A percentile compares a stretch with the other conserved stretches of the same genome.
phyloP scores from a whole-genome alignment of 2,113 vertebrate genomes.

The Hyperopisus bebe region DNA sequence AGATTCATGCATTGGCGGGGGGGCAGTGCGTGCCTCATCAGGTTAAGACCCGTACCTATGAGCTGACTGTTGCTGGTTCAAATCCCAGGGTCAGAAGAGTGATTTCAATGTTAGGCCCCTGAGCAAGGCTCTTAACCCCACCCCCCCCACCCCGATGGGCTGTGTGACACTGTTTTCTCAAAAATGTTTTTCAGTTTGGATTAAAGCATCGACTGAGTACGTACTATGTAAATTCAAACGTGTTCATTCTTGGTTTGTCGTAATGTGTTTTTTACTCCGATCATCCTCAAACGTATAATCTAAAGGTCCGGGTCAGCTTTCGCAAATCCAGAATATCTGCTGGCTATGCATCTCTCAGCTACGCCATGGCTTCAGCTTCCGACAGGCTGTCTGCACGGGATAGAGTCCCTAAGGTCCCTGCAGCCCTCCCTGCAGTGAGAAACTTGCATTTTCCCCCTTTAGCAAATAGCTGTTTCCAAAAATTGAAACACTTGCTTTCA shows the following conservation, averaged over 20 bases:
- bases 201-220: neutral
- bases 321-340: constrained; percentile 20
- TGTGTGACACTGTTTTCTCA: neutral
- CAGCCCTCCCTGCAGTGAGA: neutral
- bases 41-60: neutral
- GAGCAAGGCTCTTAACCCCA: neutral
- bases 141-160: neutral
- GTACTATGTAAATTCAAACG: neutral
- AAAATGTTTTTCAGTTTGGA: neutral
- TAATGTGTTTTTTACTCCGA: neutral
- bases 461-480: constrained; percentile 32
- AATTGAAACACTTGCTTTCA: constrained; percentile 42
- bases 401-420: constrained; percentile 30
- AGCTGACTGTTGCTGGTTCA: neutral
- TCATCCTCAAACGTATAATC: constrained; percentile 33
- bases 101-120: neutral
- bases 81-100: neutral
- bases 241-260: constrained; percentile 19
- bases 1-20: neutral
- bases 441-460: constrained; percentile 17
- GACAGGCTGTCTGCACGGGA: constrained; percentile 24
- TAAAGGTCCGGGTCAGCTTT: constrained; percentile 36
- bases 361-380: constrained; percentile 38
- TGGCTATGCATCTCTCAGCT: constrained; percentile 35
- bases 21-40: neutral